Evolutionary conservation across 2,888 invertebrate genomes (phyloP).

Genomic region (Eulithis testata): DNA sequence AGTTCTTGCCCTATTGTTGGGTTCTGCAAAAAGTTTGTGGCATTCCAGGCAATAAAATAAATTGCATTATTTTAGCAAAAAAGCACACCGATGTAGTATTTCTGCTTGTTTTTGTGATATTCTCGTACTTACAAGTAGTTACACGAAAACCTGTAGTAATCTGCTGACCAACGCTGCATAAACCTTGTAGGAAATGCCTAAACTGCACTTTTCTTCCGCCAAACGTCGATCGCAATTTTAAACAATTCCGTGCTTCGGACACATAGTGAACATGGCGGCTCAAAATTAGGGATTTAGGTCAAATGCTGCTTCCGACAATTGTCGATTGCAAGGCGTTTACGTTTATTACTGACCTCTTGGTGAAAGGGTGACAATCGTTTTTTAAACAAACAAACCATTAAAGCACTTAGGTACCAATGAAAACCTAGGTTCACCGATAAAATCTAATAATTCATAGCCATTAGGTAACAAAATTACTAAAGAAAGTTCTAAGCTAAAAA

Average conservation of each 20-base stretch:
- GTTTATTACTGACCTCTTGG: constrained; percentile 38
- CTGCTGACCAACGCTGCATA: constrained; percentile 9
- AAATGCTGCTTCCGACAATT: constrained; percentile 44
- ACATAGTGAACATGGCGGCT: constrained; percentile 50
- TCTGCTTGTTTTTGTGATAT: background rate
- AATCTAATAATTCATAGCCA: constrained; percentile 19
- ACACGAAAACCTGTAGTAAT: constrained; percentile 2
- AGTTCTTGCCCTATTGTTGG: constrained; percentile 5
- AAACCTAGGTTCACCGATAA: constrained; percentile 20
- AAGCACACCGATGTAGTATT: background rate
- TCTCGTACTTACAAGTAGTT: background rate
- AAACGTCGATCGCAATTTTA: constrained; percentile 54
- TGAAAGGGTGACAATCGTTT: constrained; percentile 32
- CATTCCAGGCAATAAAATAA: background rate
- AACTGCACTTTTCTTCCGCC: constrained; percentile 62
- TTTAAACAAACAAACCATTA: background rate
- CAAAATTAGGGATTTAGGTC: constrained; percentile 66
- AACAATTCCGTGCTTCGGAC: constrained; percentile 46
- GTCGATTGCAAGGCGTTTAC: constrained; percentile 42
- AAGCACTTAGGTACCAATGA: background rate
- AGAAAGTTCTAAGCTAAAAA: constrained; percentile 21
- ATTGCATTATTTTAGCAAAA: too few relatives aligned
- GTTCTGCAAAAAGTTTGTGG: constrained; percentile 1
- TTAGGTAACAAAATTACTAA: constrained; percentile 7
- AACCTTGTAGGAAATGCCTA: constrained; percentile 55